Conservation (phyloP, 2,797 vertebrate genomes). For the Calcarius lapponicus region DNA sequence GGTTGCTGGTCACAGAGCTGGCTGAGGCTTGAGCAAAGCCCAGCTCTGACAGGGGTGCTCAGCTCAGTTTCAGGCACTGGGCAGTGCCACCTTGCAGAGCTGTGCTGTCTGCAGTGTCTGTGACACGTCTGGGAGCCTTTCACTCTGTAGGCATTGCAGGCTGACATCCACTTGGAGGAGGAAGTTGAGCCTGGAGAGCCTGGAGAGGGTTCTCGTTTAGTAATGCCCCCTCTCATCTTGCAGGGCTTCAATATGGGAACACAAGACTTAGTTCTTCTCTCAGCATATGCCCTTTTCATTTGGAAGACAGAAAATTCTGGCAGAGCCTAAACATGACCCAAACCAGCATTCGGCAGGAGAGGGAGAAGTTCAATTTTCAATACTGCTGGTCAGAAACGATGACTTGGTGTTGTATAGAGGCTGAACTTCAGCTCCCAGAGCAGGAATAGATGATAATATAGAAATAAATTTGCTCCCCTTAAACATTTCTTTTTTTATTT, state of each 20-base stretch:
- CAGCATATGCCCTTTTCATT: rapidly evolving
- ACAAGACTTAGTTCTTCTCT: not conserved
- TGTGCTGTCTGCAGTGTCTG: not conserved
- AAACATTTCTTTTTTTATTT: not conserved
- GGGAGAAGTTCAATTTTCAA: not conserved
- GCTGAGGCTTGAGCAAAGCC: not conserved
- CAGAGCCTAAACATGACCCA: not conserved
- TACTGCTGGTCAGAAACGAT: not conserved
- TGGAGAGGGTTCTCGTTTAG: not conserved
- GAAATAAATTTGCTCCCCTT: not conserved
- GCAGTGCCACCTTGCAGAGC: not conserved
- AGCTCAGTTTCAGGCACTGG: too few species aligned
- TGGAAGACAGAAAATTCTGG: not conserved
- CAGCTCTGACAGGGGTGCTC: not conserved
- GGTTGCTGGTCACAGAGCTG: not conserved
- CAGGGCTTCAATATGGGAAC: not conserved
- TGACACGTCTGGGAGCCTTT: not conserved
- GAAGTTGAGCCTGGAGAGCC: not conserved
- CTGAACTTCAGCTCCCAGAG: not conserved
- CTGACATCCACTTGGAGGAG: not conserved
- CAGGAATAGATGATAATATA: not conserved
- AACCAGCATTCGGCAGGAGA: not conserved
- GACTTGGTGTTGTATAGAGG: not conserved
- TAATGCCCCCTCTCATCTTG: not conserved
- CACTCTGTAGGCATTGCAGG: not conserved